Evolutionary conservation across 2,113 vertebrate genomes (phyloP), one percentile per base, ranked within the genome.

Genomic region (Spea multiplicata): DNA sequence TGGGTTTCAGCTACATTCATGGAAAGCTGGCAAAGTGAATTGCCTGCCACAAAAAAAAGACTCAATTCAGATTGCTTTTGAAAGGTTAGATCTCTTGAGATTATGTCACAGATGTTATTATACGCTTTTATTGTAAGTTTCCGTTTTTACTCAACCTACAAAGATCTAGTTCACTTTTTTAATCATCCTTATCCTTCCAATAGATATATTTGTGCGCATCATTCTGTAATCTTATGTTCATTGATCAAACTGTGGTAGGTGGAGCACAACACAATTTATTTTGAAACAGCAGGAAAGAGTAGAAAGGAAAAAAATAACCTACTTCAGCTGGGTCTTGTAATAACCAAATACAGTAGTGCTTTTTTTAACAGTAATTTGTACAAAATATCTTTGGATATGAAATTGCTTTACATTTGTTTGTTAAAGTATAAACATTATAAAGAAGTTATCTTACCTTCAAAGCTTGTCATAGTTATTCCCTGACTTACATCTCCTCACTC

Each of bases 241-340:
- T 80, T 83, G 85, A 88, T 88, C 85, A 87, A 83, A 81, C 2
- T 0, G 65, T 81, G 83, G 78, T 75, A 84, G 79, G 81, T 52
- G 83, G 82, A 75, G 84, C 73, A 83, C 75, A 82, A 83, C 73
- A 62, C 84, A 86, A 82, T 84, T 84, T 83, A 83, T 78, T 88
- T 83, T 85, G 84, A 86, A 87, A 73, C 66, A 67, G 49, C 83
- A 76, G 75, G 69, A 83, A 62, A 13, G 48, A 71, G 74, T 83
- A 88, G 65, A 14, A 30, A 83, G 84, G 76, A 68, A 8, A 0
- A 0, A 76, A 76, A 73, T 88, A 84, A 82, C 81, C 85, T 81
- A 50, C 81, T 81, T 81, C 53, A 44, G 55, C 46, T 85, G 78
- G 78, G 57, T 72, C 78, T 85, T 85, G 84, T 59, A 76, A 84